Base-by-base conservation (phyloP, 2,797 vertebrate species). In the Lateolabrax maculatus region DNA sequence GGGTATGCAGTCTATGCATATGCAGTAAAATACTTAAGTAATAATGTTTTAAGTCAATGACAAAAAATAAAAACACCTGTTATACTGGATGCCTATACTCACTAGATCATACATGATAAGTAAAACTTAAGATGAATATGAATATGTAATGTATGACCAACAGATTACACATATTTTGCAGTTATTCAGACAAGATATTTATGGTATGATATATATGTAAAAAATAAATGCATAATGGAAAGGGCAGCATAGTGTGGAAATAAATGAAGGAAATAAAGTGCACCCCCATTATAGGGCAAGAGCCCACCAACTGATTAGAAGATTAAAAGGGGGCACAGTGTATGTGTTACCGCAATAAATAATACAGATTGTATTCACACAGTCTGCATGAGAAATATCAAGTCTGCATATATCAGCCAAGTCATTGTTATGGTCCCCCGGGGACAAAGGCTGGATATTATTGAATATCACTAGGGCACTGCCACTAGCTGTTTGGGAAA, bases 401-500 rank as follows among this genome's bases (percentile, higher is more conserved):
- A 69, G 63, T 55, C 49, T 74, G 82, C 49, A 84, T 80, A 67
- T 36, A 82, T 76, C 81, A 76, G 56, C 66, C 23, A 19, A 36
- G 69, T 71, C 46, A 79, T 82, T 80, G 77, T 82, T 79, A 53
- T 70, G 34, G 51, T 62, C 37, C 46, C 74, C 48, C 13, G 3
- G 68, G 61, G 76, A 77, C 68, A 79, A 70, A 68, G 43, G 64
- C 67, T 46, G 37, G 23, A 56, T 77, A 56, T 85, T 87, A 80
- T 65, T 85, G 76, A 83, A 79, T 71, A 79, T 77, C 80, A 80
- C 64, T 61, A 34, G 66, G 57, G 53, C 53, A 67, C 43, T 23
- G 69, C 62, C 75, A n/a, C 53, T 6, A 41, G 74, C 77, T 77
- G 66, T 23, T 37, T 49, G 63, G 76, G 70, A 51, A 79, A 64